These are phyloP conservation scores for Rhingia campestris DNA, from an alignment of 2,888 invertebrate genomes.

Conservation along the genomic window DNA sequence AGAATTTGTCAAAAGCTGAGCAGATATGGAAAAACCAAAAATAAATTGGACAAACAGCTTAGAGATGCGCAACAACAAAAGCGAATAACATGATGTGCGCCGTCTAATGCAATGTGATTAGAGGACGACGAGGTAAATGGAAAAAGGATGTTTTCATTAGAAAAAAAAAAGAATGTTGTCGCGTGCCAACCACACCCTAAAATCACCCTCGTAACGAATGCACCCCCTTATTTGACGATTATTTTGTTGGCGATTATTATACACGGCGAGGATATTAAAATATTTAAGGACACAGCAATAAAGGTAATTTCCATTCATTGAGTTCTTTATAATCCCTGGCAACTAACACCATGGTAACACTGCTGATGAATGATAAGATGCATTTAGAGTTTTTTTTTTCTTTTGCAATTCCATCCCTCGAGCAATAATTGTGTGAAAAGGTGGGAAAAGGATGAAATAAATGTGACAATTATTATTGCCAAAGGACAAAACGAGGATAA, in stretches of 20 bases:
- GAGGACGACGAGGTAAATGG: constrained; percentile 49
- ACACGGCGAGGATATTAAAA: constrained; percentile 57
- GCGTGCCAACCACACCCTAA: constrained; percentile 52
- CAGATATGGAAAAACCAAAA: constrained; percentile 44
- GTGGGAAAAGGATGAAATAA: constrained; percentile 26
- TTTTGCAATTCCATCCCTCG: neutral
- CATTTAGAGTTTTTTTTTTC: neutral
- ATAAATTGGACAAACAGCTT: constrained; percentile 60
- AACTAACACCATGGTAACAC: constrained; percentile 8
- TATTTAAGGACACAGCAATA: constrained; percentile 55
- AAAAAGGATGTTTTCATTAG: constrained; percentile 66
- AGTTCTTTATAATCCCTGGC: neutral
- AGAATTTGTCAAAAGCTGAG: constrained; percentile 64
- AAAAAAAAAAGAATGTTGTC: constrained; percentile 48
- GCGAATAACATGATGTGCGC: neutral
- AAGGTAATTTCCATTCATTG: constrained; percentile 63
- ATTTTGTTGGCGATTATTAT: constrained; percentile 31
- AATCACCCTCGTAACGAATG: constrained; percentile 12
- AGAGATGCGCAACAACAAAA: constrained; percentile 22
- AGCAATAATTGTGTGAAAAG: constrained; percentile 23
- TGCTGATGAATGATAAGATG: constrained; percentile 23
- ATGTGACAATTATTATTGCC: constrained; percentile 49
- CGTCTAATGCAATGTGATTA: constrained; percentile 44
- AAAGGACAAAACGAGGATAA: constrained; percentile 19
- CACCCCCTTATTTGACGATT: constrained; percentile 23